Conservation (phyloP, 2,113 vertebrate genomes). For the Eulacestoma nigropectus region DNA sequence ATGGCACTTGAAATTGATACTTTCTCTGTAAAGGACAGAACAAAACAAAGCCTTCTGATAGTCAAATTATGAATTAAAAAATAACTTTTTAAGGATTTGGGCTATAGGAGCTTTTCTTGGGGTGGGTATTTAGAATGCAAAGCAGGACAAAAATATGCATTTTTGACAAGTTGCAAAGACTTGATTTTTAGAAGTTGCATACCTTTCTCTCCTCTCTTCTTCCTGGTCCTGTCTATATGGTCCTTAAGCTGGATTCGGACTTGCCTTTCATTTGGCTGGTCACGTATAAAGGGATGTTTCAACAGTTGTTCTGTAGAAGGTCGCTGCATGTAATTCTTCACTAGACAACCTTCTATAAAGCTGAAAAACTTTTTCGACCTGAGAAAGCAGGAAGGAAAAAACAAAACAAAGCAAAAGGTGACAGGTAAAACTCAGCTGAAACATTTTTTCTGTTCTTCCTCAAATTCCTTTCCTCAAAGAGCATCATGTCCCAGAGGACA, state of each 20-base stretch:
- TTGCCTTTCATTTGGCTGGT: constrained; percentile 98
- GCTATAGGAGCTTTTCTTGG: neutral
- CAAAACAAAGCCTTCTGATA: neutral
- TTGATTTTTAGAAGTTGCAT: neutral
- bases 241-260: constrained; percentile 99
- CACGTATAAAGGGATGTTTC: constrained; percentile 96
- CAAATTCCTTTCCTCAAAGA: neutral
- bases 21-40: neutral
- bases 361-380: constrained; percentile 99
- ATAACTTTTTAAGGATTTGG: neutral
- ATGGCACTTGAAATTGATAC: neutral
- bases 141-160: neutral
- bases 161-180: neutral
- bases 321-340: constrained; percentile 97
- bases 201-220: constrained; percentile 99
- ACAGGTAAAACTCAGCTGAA: neutral
- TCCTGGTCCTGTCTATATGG: constrained; percentile 97
- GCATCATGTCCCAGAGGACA: neutral
- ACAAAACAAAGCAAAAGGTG: neutral
- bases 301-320: constrained; percentile 95
- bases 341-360: constrained; percentile 97
- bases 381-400: neutral
- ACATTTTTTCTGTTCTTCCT: neutral
- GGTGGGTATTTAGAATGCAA: neutral
- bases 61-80: neutral